Evolutionary conservation across 2,888 invertebrate species (phyloP), one percentile per base, ranked within the genome.

Genomic region (Aphidoletes aphidimyza): DNA sequence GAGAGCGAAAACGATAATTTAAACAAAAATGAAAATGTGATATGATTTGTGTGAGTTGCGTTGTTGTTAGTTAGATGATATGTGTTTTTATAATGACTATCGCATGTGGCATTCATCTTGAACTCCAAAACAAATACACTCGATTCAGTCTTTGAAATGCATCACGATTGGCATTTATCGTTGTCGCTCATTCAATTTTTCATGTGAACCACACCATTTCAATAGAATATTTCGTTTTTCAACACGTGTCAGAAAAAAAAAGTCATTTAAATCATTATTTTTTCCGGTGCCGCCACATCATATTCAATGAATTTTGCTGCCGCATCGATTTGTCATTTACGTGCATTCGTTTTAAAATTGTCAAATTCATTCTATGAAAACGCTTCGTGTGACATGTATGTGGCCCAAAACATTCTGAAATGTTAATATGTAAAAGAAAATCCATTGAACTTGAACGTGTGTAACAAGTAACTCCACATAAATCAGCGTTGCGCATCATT

Each of bases 381-480:
- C 34, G n/a, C 26, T 14, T 34, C 30, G 30, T 26, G 11, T 30
- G 69, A 30, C 9, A 69, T 69, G 14, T 14, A 26, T 30, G 14
- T n/a, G 14, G 30, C 14, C 69, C 1, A 69, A n/a, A n/a, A n/a
- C n/a, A n/a, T n/a, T 69, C 14, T 69, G 2, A 22, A 54, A 54
- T 54, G 54, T 8, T 26, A 69, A 30, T n/a, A 30, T 30, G 34
- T 69, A 30, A 34, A 69, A 14, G 69, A n/a, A 30, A 69, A 5
- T 54, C 11, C 54, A 54, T 22, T 54, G 54, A 69, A 69, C 69
- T 30, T 30, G 54, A 54, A 69, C n/a, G n/a, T n/a, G 34, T n/a
- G 14, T 14, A 69, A 30, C 69, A 30, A 69, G 69, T 14, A 54
- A 17, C 22, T 26, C 54, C 11, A 54, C 17, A 54, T 54, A 26